Evolutionary conservation across 2,113 vertebrate species (phyloP), one percentile per base, ranked within the genome.

Genomic region (Corvus hawaiiensis): DNA sequence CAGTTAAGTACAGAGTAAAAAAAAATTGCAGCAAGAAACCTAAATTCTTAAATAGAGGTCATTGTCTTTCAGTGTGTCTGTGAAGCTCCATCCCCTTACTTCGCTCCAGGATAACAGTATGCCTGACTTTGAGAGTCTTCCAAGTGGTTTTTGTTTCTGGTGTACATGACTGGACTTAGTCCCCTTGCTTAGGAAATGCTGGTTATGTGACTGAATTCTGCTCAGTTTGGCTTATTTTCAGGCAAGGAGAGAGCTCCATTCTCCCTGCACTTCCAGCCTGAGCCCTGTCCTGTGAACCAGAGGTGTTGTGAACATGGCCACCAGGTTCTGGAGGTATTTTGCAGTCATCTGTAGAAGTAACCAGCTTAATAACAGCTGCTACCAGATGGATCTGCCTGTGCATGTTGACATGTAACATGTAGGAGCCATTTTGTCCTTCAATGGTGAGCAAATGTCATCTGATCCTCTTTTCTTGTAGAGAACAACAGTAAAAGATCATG

Each of bases 201-300:
- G 17, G 5, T 32, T 81, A 19, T 1, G 0, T 28, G n/a, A n/a
- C 59, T 87, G 44, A 62, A 41, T 87, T 89, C 26, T 72, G 30
- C 63, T 71, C 9, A 1, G 11, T 84, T 74, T 96, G 9, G 27
- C 8, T 23, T 54, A 35, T 56, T 88, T 90, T 32, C 32, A 73
- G 71, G 30, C 0, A 1, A 66, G 26, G 23, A 37, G 37, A 39
- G 43, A 48, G 30, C 32, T 71, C 16, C 1, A 0, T 78, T 46
- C 39, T 67, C 30, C 19, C 55, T 77, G 28, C 5, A 6, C 5
- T 43, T 73, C 18, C 26, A 56, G 11, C 4, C 10, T 67, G 69
- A 89, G 30, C 26, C 26, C 28, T 64, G 12, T 69, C 55, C 27
- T 51, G 9, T 84, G 19, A 28, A 49, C 16, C 1, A 0, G 22